These are phyloP conservation scores for Epinephelus lanceolatus DNA, from an alignment of 2,113 vertebrate species.

Conservation along the genomic window DNA sequence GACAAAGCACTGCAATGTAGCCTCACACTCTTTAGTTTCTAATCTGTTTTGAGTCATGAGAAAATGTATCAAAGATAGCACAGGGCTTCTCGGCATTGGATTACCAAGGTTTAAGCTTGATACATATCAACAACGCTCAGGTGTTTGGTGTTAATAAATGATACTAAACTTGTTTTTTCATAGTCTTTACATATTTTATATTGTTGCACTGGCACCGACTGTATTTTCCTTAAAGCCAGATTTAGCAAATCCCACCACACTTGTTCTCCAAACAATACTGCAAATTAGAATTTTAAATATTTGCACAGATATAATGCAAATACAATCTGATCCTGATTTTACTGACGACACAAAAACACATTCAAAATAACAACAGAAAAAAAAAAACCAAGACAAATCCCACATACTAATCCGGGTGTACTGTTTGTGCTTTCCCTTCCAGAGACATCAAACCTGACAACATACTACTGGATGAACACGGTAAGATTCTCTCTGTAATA, in stretches of 20 bases:
- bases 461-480: constrained; percentile 96
- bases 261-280: not conserved
- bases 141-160: not conserved
- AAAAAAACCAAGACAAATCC: too few species aligned
- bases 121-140: not conserved
- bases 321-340: not conserved
- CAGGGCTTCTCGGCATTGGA: not conserved
- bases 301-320: constrained; percentile 9
- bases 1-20: not conserved
- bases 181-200: not conserved
- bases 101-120: not conserved
- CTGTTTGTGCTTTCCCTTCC: constrained; percentile 67
- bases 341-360: not conserved
- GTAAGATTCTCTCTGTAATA: constrained; percentile 82
- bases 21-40: not conserved
- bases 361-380: not conserved
- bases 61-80: not conserved
- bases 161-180: not conserved
- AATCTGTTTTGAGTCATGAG: not conserved
- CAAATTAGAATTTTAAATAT: not conserved
- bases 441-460: constrained; percentile 99
- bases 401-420: constrained; percentile 15
- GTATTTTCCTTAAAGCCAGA: not conserved
- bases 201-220: not conserved
- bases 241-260: not conserved